A percentile compares a stretch with the other conserved stretches of the same genome.
Evolutionary conservation across 2,888 invertebrate species (phyloP).

Genomic region (Calameuta idolon): DNA sequence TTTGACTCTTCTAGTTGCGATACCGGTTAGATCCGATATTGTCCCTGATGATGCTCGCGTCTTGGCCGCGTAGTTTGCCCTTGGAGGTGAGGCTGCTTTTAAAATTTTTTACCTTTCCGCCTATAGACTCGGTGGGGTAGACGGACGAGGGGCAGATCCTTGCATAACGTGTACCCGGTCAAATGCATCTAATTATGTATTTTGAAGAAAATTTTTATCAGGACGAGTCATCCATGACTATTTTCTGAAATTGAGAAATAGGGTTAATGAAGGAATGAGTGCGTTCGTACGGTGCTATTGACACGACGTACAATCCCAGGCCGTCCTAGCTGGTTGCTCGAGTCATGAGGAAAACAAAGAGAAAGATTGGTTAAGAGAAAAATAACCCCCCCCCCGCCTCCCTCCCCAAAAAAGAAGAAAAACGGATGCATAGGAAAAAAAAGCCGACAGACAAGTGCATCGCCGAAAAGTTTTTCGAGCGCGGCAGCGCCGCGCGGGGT

Average conservation of each 20-base stretch:
- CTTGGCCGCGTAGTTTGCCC: background rate
- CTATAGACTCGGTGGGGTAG: background rate
- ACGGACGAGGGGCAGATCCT: background rate
- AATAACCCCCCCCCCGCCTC: too few relatives aligned
- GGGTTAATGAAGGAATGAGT: background rate
- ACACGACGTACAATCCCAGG: background rate
- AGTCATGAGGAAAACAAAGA: background rate
- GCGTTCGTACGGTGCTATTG: background rate
- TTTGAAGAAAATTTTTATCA: background rate
- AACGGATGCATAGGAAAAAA: conserved; percentile 14
- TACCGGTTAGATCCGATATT: background rate
- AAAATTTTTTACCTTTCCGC: background rate
- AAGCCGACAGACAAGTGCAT: conserved; percentile 44
- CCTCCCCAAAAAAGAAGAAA: background rate
- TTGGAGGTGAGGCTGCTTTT: background rate
- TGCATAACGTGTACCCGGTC: background rate
- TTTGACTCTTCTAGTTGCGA: background rate
- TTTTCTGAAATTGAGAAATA: background rate
- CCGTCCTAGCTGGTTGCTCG: background rate
- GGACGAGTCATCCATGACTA: background rate
- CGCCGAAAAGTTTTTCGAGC: conserved; percentile 9
- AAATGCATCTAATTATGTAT: background rate
- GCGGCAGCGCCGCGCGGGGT: conserved; percentile 3
- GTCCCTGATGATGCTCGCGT: background rate
- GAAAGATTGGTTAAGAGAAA: too few relatives aligned